Base-by-base conservation (phyloP, 2,888 invertebrate species). In the Unio delphinus region DNA sequence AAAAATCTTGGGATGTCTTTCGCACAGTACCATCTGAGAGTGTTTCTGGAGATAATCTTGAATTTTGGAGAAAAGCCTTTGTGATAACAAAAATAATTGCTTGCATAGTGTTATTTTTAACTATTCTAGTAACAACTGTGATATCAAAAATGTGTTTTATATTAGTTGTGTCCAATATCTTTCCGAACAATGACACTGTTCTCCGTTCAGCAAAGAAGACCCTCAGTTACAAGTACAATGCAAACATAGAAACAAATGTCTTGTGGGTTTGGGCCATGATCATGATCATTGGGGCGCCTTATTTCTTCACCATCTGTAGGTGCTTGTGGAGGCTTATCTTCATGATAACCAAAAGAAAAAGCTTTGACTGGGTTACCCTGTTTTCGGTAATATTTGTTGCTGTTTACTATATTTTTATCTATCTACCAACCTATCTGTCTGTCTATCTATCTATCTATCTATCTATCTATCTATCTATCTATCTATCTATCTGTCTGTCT, bases 211-310 rank as follows among this genome's bases (percentile, higher is more conserved):
- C 65, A 8, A 34, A 20, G 11, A 65, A 69, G 2, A 23, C 72
- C 54, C 64, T 65, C 45, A 58, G 23, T 0, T 65, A 23, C 17
- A 34, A 73, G 15, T 57, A 18, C 6, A 67, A 67, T 59, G 55
- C 57, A 1, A 5, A 15, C 20, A 60, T 18, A 1, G 23, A 66
- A n/a, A 76, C 75, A 28, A 77, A 85, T 63, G 81, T 83, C 6
- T 71, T 76, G n/a, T 86, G 84, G 86, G 76, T 86, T 26, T 86
- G 86, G 86, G 76, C 83, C 4, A 58, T 85, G 11, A 71, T 82
- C 34, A 63, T 84, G 57, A 75, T 79, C 45, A 79, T 81, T 20
- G 75, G 78, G n/a, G 80, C 82, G 7, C 86, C 86, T 0, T 83
- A 84, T 62, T 63, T 82, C 55, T 84, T 84, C 68, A 75, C 73